These are phyloP conservation scores for Turnix velox DNA, from an alignment of 2,113 vertebrate genomes.

Conservation along the genomic window DNA sequence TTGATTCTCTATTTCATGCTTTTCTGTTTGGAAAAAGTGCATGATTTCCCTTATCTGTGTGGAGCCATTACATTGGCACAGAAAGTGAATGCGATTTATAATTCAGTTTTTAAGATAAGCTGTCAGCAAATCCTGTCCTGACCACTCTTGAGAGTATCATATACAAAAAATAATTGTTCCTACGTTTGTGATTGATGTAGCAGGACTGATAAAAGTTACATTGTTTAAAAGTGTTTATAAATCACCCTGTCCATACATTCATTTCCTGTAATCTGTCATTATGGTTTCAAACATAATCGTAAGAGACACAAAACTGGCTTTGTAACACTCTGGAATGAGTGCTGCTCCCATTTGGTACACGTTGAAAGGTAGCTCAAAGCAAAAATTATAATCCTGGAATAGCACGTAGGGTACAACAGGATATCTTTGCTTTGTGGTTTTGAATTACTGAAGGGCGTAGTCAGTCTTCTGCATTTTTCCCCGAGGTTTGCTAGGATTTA, in stretches of 20 bases:
- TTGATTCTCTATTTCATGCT: background rate
- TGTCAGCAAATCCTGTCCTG: conserved; percentile 61
- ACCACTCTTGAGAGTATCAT: conserved; percentile 46
- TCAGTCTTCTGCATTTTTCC: background rate
- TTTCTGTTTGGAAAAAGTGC: background rate
- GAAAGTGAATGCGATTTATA: background rate
- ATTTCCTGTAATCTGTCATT: conserved; percentile 70
- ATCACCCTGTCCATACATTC: conserved; percentile 50
- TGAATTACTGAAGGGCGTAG: conserved; percentile 39
- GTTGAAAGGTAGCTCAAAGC: conserved; percentile 43
- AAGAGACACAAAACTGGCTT: conserved; percentile 58
- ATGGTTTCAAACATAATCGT: conserved; percentile 51
- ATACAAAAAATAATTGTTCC: conserved; percentile 61
- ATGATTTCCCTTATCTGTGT: conserved; percentile 40
- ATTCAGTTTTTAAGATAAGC: conserved; percentile 13
- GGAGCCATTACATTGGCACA: background rate
- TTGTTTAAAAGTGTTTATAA: conserved; percentile 67
- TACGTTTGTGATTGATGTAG: conserved; percentile 61
- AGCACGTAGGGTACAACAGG: background rate
- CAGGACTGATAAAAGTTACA: conserved; percentile 64
- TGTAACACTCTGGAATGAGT: background rate
- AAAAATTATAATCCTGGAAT: conserved; percentile 46
- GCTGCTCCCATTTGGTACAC: conserved; percentile 30
- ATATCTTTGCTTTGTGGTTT: conserved; percentile 54
- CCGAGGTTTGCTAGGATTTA: background rate